Evolutionary conservation across 2,113 vertebrate species (phyloP).

Genomic region (Albula glossodonta): DNA sequence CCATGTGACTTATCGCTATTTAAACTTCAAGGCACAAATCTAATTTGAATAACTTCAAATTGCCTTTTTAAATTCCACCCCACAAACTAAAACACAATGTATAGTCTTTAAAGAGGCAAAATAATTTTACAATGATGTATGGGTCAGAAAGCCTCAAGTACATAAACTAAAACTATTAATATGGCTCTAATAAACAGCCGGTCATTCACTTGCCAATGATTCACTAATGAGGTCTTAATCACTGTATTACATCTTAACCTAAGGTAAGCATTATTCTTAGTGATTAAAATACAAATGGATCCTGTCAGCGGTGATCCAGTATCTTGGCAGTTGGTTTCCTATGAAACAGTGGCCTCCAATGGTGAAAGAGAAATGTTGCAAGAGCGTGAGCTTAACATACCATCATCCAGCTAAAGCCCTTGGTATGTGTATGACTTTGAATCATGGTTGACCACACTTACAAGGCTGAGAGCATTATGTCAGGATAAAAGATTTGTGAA

Average conservation of each 20-base stretch:
- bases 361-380: not conserved
- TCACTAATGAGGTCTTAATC: not conserved
- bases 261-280: not conserved
- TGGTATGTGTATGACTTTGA: too few species aligned
- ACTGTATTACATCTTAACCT: not conserved
- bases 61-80: too few species aligned
- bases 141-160: not conserved
- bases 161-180: not conserved
- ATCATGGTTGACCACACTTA: too few species aligned
- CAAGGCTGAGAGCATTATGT: too few species aligned
- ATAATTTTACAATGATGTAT: too few species aligned
- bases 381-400: not conserved
- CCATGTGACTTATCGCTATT: too few species aligned
- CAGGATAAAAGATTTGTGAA: not conserved
- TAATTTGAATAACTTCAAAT: too few species aligned
- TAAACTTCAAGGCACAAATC: too few species aligned
- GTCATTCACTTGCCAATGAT: not conserved
- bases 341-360: constrained; percentile 2
- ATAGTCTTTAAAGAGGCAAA: too few species aligned
- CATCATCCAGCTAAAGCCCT: not conserved
- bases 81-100: too few species aligned
- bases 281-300: not conserved
- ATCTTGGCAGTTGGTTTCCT: not conserved
- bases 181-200: not conserved
- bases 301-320: not conserved